phyloP scores from a whole-genome alignment of 2,797 vertebrate species.

The Anabas testudineus region DNA sequence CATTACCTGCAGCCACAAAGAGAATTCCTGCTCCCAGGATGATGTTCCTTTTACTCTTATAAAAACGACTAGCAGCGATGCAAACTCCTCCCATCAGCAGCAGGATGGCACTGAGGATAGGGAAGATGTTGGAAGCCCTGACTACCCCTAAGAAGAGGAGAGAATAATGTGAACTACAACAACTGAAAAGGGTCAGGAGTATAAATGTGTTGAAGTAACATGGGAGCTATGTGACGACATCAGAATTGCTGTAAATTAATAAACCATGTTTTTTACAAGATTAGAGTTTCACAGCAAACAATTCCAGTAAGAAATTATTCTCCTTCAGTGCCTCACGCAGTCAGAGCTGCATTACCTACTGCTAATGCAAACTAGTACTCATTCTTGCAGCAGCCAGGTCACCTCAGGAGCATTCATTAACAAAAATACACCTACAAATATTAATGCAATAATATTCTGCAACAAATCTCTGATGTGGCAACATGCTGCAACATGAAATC shows the following conservation, averaged over 20 bases:
- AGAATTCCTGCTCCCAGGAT: slow-evolving; percentile 94
- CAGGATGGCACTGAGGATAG: slow-evolving; percentile 95
- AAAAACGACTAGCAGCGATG: slow-evolving; percentile 95
- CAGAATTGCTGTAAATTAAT: too few species aligned
- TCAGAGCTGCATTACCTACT: neutral
- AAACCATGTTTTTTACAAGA: too few species aligned
- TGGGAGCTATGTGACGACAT: neutral
- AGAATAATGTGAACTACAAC: neutral
- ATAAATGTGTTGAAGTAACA: too few species aligned
- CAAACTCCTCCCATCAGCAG: slow-evolving; percentile 94
- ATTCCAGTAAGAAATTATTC: too few species aligned
- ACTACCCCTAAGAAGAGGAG: slow-evolving; percentile 86
- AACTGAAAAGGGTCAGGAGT: neutral
- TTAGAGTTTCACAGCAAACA: too few species aligned
- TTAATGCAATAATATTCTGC: neutral
- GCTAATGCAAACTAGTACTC: neutral
- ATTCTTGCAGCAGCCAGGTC: neutral
- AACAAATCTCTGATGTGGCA: neutral
- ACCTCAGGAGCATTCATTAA: neutral
- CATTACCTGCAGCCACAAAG: slow-evolving; percentile 93
- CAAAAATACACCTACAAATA: neutral
- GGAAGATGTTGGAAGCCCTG: slow-evolving; percentile 96
- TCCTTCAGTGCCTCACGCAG: neutral
- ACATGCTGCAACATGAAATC: neutral
- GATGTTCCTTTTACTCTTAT: slow-evolving; percentile 94